phyloP scores from a whole-genome alignment of 2,888 invertebrate species.

The Apamea monoglypha region DNA sequence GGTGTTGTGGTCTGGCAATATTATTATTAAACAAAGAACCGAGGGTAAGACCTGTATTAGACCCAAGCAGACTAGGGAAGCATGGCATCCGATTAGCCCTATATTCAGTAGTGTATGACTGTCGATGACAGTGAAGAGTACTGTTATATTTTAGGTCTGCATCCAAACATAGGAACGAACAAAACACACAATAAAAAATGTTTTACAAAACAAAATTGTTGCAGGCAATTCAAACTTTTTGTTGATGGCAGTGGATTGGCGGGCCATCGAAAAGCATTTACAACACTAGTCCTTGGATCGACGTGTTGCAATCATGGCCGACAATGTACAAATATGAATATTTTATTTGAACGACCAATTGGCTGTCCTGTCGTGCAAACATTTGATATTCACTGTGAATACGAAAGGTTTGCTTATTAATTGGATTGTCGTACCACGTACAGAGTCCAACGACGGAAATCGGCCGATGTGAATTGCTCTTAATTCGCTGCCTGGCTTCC shows the following conservation, averaged over 20 bases:
- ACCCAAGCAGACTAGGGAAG: background rate
- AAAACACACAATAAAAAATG: slow-evolving; percentile 20
- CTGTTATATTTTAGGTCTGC: background rate
- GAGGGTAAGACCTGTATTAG: background rate
- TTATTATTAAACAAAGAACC: background rate
- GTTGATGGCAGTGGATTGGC: slow-evolving; percentile 36
- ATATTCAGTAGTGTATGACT: background rate
- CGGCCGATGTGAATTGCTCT: slow-evolving; percentile 84
- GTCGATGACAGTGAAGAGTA: background rate
- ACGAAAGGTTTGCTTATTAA: slow-evolving; percentile 88
- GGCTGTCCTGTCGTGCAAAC: slow-evolving; percentile 79
- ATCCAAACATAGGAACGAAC: background rate
- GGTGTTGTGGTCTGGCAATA: background rate
- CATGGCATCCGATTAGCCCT: background rate
- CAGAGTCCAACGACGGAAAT: slow-evolving; percentile 77
- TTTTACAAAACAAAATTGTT: slow-evolving; percentile 19
- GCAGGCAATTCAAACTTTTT: slow-evolving; percentile 34
- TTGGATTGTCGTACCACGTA: slow-evolving; percentile 85
- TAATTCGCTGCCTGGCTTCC: slow-evolving; percentile 79
- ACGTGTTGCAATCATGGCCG: slow-evolving; percentile 74
- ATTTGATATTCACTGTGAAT: slow-evolving; percentile 87
- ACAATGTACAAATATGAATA: slow-evolving; percentile 85
- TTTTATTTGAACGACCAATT: slow-evolving; percentile 85
- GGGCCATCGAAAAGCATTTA: slow-evolving; percentile 58
- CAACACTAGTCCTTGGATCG: slow-evolving; percentile 50